Conservation (phyloP, 2,797 vertebrate genomes). For the Carduelis carduelis region DNA sequence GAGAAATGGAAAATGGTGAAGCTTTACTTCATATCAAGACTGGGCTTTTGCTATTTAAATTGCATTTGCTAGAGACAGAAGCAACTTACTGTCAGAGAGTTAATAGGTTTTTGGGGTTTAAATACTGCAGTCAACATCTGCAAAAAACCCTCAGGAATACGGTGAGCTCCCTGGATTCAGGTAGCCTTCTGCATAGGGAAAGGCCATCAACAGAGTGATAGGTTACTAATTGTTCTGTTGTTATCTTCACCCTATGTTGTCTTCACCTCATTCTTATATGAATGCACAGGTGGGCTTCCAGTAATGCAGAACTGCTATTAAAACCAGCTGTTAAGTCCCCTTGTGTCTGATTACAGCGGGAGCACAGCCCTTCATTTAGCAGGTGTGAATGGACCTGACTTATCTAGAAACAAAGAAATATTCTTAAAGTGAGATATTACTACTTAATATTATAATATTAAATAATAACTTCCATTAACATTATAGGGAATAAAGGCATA, state of each 20-base stretch:
- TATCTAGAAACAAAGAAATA: not conserved
- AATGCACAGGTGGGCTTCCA: not conserved
- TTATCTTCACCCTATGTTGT: not conserved
- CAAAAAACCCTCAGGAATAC: not conserved
- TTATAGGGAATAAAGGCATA: not conserved
- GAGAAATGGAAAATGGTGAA: not conserved
- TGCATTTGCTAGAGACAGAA: not conserved
- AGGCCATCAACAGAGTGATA: not conserved
- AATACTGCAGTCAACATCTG: not conserved
- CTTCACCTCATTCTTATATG: not conserved
- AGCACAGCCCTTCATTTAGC: not conserved
- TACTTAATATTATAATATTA: not conserved
- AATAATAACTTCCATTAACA: not conserved
- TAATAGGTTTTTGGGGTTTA: not conserved
- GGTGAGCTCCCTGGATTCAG: not conserved
- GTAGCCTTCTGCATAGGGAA: not conserved
- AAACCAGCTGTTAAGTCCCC: not conserved
- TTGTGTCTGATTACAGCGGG: accelerated
- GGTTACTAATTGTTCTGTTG: not conserved
- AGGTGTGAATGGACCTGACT: not conserved
- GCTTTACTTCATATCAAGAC: not conserved
- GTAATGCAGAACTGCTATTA: not conserved
- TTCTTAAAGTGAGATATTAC: not conserved
- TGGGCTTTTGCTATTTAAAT: not conserved
- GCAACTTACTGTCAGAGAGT: not conserved